Percentiles rank a stretch among this genome's conserved stretches.
Conservation (phyloP, 2,888 invertebrate species). For the Hypena proboscidalis region DNA sequence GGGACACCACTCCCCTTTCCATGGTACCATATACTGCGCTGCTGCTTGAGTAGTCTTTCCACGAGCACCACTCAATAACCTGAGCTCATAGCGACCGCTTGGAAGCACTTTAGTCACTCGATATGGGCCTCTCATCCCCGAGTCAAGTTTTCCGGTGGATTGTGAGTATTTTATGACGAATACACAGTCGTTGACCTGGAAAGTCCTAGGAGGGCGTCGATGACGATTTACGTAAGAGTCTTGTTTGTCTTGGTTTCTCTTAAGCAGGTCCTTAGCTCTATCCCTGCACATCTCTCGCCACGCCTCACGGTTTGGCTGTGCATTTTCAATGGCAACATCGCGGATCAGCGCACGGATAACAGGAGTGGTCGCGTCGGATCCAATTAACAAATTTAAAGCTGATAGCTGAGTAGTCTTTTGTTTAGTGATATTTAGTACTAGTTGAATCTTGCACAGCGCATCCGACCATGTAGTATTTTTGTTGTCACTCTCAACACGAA, state of each 20-base stretch:
- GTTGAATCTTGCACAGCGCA: neutral
- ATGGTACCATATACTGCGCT: slow-evolving; percentile 1
- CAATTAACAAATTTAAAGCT: neutral
- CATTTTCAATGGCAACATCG: slow-evolving; percentile 6
- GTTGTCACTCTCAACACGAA: neutral
- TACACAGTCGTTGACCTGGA: neutral
- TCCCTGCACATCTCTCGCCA: neutral
- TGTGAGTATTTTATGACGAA: neutral
- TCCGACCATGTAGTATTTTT: neutral
- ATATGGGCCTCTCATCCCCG: neutral
- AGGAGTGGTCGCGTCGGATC: neutral
- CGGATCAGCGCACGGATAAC: neutral
- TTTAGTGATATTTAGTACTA: neutral
- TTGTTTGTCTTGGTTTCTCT: neutral
- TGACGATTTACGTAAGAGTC: neutral
- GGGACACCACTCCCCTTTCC: slow-evolving; percentile 4
- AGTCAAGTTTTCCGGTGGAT: neutral
- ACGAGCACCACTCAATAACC: neutral
- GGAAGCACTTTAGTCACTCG: neutral
- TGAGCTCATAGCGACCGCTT: neutral
- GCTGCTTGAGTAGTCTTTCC: slow-evolving; percentile 1
- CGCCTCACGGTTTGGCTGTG: neutral
- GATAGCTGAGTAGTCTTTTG: neutral
- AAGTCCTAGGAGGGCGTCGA: neutral
- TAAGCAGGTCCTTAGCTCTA: neutral